These are phyloP conservation scores for Rhopilema esculentum DNA, from an alignment of 30 jellyfish, hydroid and myxozoan species.

Conservation along the genomic window DNA sequence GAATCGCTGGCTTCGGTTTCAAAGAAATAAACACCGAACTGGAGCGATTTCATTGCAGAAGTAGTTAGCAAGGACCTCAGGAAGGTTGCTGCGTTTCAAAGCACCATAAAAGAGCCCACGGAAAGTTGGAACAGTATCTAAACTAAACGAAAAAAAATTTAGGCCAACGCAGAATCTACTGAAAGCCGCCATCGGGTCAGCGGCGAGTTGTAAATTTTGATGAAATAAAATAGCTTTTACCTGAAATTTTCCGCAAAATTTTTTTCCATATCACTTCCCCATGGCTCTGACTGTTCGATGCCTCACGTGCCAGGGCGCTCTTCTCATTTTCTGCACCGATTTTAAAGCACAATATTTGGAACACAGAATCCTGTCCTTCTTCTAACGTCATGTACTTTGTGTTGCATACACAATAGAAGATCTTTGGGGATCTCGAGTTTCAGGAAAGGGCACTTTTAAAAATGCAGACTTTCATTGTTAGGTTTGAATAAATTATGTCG, in stretches of 20 bases:
- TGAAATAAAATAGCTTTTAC: conserved; percentile 1
- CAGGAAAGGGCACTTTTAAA: conserved; percentile 38
- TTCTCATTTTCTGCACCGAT: conserved; percentile 76
- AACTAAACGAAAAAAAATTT: conserved; percentile 1
- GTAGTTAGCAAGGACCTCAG: background rate
- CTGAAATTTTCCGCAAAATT: conserved; percentile 16
- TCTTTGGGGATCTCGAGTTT: conserved; percentile 52
- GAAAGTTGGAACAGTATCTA: background rate
- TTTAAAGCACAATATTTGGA: conserved; percentile 45
- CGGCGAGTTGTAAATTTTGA: conserved; percentile 3
- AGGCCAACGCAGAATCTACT: conserved; percentile 30
- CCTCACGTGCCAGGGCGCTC: conserved; percentile 26
- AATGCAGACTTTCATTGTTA: conserved; percentile 25
- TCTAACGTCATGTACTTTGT: conserved; percentile 67
- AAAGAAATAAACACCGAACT: conserved; percentile 60
- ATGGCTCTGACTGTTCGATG: conserved; percentile 1
- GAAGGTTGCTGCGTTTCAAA: background rate
- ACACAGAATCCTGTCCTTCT: conserved; percentile 52
- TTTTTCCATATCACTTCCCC: conserved; percentile 30
- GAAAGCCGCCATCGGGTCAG: conserved; percentile 39
- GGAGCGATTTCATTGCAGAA: conserved; percentile 62
- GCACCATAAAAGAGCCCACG: background rate
- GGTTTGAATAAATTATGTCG: conserved; percentile 5
- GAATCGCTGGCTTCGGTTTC: conserved; percentile 82
- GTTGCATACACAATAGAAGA: conserved; percentile 67